These are phyloP conservation scores for Selenia dentaria DNA, from an alignment of 2,888 invertebrate species.

Conservation along the genomic window DNA sequence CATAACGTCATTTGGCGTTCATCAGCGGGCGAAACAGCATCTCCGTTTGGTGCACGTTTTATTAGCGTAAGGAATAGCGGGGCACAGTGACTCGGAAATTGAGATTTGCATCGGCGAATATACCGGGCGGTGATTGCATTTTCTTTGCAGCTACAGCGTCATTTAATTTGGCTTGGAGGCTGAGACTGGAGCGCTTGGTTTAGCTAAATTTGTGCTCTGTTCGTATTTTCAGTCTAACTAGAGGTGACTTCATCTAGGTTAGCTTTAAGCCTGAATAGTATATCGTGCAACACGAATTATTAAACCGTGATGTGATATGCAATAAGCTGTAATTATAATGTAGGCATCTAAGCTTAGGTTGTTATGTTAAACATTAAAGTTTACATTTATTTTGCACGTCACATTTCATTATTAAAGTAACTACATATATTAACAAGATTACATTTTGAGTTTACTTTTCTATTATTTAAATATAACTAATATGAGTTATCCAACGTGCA, in stretches of 20 bases:
- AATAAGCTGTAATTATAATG: too few species aligned
- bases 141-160: slow-evolving; percentile 78
- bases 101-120: slow-evolving; percentile 77
- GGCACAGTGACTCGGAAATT: slow-evolving; percentile 80
- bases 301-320: too few species aligned
- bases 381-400: too few species aligned
- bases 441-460: too few species aligned
- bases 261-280: background rate
- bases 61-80: slow-evolving; percentile 84
- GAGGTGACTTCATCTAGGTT: slow-evolving; percentile 34
- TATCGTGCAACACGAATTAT: background rate
- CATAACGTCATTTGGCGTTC: slow-evolving; percentile 84
- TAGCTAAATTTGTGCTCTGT: slow-evolving; percentile 61
- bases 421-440: too few species aligned
- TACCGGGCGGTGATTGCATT: slow-evolving; percentile 80
- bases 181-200: slow-evolving; percentile 57
- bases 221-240: slow-evolving; percentile 40
- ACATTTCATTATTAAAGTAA: too few species aligned
- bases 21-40: slow-evolving; percentile 82
- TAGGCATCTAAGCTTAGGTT: too few species aligned
- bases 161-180: slow-evolving; percentile 73
- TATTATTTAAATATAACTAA: too few species aligned
- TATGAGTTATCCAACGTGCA: background rate
- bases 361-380: too few species aligned
- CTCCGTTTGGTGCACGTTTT: slow-evolving; percentile 81